These are phyloP conservation scores for Pissodes strobi DNA, from an alignment of 1,140 invertebrate genomes.

Conservation along the genomic window DNA sequence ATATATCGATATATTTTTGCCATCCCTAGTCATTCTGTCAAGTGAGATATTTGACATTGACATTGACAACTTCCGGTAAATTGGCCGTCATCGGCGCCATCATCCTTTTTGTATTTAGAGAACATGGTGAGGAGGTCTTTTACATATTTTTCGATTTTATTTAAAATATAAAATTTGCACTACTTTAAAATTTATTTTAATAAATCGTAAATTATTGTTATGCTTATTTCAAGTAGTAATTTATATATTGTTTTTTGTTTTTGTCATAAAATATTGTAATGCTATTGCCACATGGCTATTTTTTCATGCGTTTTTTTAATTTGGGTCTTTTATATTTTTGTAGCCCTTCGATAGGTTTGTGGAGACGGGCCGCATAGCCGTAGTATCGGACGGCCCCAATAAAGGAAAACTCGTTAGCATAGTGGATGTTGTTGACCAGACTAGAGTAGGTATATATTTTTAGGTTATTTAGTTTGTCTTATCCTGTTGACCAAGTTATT, in stretches of 20 bases:
- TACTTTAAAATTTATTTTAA: slow-evolving; percentile 5
- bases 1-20: too few species aligned
- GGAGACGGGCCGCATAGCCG: slow-evolving; percentile 94
- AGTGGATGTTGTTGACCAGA: slow-evolving; percentile 97
- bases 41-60: too few species aligned
- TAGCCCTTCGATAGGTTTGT: slow-evolving; percentile 93
- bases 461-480: slow-evolving; percentile 21
- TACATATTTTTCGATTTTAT: not conserved
- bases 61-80: slow-evolving; percentile 23
- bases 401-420: slow-evolving; percentile 92
- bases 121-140: slow-evolving; percentile 24
- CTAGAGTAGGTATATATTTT: slow-evolving; percentile 74
- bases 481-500: not conserved
- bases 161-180: not conserved
- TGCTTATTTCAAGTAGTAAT: not conserved
- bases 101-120: slow-evolving; percentile 10
- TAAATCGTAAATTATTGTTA: not conserved
- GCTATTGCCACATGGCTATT: not conserved
- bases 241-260: not conserved
- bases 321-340: slow-evolving; percentile 43
- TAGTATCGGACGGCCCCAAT: slow-evolving; percentile 84
- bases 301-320: slow-evolving; percentile 2
- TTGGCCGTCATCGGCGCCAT: slow-evolving; percentile 13
- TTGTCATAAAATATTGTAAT: not conserved
- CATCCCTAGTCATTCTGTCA: too few species aligned